Evolutionary conservation across 2,888 invertebrate genomes (phyloP), one percentile per base, ranked within the genome.

Genomic region (Erebia aethiops): DNA sequence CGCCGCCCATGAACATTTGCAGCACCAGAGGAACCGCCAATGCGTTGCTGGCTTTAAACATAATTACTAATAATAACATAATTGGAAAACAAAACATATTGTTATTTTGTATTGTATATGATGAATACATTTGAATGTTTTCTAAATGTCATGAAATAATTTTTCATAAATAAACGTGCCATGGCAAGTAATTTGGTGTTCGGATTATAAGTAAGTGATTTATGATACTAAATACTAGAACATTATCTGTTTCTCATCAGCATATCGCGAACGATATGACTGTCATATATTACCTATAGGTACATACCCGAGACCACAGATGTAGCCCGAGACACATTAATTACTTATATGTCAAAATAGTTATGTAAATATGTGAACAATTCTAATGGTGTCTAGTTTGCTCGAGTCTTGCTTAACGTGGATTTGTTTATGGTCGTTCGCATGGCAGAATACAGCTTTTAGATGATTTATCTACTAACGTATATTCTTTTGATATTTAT

Each of bases 291-390:
- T 69, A 26, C 4, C n/a, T n/a, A n/a, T n/a, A n/a, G n/a, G n/a
- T n/a, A 26, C 26, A 26, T 26, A 26, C 26, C 26, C 62, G 61
- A 9, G 56, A n/a, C n/a, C n/a, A n/a, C n/a, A n/a, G n/a, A n/a
- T n/a, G n/a, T n/a, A n/a, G n/a, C 21, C 21, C 62, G 61, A 8
- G 56, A 43, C 61, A 62, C 61, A 14, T 56, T 73, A 68, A 13
- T 4, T 21, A 3, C 4, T 2, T 13, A 9, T 21, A 56, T 76
- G 73, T 75, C 73, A 68, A 73, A 73, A 76, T 75, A 72, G 72
- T 76, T 71, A 76, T 74, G 76, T 72, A 75, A 76, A 76, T 71
- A 64, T 54, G 62, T 52, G 52, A 35, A 74, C 72, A 68, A 69
- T 72, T 16, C 35, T 68, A 70, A 74, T 52, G 69, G 51, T 35